Base-by-base conservation (phyloP, 2,113 vertebrate genomes). In the Brienomyrus longianalis region DNA sequence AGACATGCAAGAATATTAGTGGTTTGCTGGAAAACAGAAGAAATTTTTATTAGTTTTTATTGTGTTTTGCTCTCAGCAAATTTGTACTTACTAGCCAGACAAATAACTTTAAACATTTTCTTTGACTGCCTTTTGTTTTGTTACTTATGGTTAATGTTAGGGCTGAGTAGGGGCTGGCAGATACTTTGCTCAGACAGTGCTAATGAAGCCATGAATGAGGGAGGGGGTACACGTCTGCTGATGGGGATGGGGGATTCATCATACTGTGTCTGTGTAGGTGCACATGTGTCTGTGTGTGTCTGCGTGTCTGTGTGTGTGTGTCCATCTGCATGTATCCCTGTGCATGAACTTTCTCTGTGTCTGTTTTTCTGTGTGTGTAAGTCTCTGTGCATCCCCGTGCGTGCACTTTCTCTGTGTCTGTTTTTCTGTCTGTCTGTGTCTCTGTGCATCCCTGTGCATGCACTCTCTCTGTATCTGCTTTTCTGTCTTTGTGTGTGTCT, bases 161-260 rank as follows among this genome's bases (percentile, higher is more conserved):
- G 51, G 51, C 51, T 54, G 13, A 1, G 43, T 7, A 6, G 15
- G 9, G 43, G 70, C 52, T 23, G 66, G 48, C 45, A 51, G 66
- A 23, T 23, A 23, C 66, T 51, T 17, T 23, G 5, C 23, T 35
- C 21, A 51, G 23, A 27, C 23, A 0, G 23, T 39, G 27, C 15
- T 77, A 77, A 89, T 89, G 88, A 88, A 88, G 50, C 66, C 47
- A 5, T 1, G 21, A 74, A 56, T 89, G 74, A 51, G 27, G 35
- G 87, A 45, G 43, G 59, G 52, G 87, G 11, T 15, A 74, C 15
- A 56, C 1, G 0, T 19, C 87, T 47, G 59, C 59, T 88, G 59
- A 43, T 19, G n/a, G 59, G 56, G 13, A n/a, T 27, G 23, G 45
- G 21, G 23, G n/a, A 2, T 27, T 70, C 87, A 50, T 50, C 87